Base-by-base conservation (phyloP, 2,888 invertebrate genomes). In the Galerucella pusilla region DNA sequence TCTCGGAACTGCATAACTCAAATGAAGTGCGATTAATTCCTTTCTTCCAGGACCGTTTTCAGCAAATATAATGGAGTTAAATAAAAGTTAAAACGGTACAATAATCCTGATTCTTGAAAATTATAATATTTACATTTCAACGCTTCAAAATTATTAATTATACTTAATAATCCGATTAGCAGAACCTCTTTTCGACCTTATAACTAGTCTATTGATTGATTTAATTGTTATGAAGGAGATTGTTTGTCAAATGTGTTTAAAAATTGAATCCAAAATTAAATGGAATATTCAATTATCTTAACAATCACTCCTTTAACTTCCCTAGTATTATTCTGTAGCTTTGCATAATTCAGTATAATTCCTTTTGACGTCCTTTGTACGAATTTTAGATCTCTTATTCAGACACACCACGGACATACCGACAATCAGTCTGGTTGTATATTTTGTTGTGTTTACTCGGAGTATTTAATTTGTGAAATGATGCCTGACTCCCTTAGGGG, bases 381-480 rank as follows among this genome's bases (percentile, higher is more conserved):
- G 59, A 59, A 75, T 74, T 75, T 66, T 71, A 57, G 61, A 68
- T 77, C 75, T 71, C 70, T 73, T 73, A 77, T 75, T 71, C 71
- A 61, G 57, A 63, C 65, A 60, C 60, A 67, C 66, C 28, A 45
- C 66, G 60, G 20, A 46, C 64, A 9, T 16, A 69, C 70, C 46
- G 57, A 72, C 75, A 74, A 75, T 75, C 75, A 75, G 66, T 54
- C 74, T 69, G 59, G 72, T 57, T 65, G 72, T 76, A 74, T 72
- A 78, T 78, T 79, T 75, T 57, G 66, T 71, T 72, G 61, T 80
- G 80, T 81, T 80, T 80, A 79, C 80, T 75, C 77, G 76, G 79
- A 78, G 77, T 80, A 80, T 80, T 82, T 81, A 80, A 80, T 80
- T 78, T 81, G 80, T 78, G 77, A 79, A 81, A 82, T 81, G 81